A percentile compares a stretch with the other conserved stretches of the same genome.
These are phyloP conservation scores for Xyrauchen texanus DNA, from an alignment of 2,113 vertebrate genomes.

Conservation along the genomic window DNA sequence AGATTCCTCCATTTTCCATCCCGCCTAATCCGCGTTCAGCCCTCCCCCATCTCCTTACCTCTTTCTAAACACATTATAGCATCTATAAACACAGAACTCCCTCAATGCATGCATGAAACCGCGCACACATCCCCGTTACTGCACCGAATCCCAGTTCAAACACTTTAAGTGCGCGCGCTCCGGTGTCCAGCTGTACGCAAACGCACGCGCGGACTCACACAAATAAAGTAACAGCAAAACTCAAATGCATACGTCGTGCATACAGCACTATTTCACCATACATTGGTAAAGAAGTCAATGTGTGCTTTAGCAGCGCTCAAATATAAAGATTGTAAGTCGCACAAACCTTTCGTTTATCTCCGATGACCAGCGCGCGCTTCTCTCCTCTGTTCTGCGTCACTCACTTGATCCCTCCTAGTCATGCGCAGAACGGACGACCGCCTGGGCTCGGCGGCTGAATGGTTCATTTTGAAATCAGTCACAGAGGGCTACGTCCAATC, in stretches of 20 bases:
- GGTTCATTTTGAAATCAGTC: neutral
- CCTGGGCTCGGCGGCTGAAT: neutral
- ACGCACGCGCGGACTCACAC: neutral
- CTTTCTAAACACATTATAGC: conserved; percentile 36
- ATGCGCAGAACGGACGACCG: no score
- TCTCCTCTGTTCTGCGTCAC: neutral
- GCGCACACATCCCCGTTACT: neutral
- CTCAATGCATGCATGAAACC: neutral
- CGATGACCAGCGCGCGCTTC: neutral
- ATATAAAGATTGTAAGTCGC: neutral
- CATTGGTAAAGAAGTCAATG: no score
- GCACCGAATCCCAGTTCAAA: neutral
- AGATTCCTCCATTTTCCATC: conserved; percentile 75
- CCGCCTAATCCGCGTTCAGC: conserved; percentile 64
- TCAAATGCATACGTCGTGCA: rapidly evolving
- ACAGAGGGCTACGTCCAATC: neutral
- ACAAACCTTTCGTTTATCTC: conserved; percentile 23
- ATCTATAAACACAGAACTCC: neutral
- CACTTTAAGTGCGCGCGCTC: neutral
- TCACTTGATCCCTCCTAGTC: conserved; percentile 3
- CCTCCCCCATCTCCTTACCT: conserved; percentile 57
- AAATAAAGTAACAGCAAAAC: rapidly evolving
- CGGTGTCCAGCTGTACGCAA: neutral
- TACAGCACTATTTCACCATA: rapidly evolving
- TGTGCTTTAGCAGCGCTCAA: neutral